Evolutionary conservation across 2,888 invertebrate genomes (phyloP), one percentile per base, ranked within the genome.

Genomic region (Drosophila histrio): DNA sequence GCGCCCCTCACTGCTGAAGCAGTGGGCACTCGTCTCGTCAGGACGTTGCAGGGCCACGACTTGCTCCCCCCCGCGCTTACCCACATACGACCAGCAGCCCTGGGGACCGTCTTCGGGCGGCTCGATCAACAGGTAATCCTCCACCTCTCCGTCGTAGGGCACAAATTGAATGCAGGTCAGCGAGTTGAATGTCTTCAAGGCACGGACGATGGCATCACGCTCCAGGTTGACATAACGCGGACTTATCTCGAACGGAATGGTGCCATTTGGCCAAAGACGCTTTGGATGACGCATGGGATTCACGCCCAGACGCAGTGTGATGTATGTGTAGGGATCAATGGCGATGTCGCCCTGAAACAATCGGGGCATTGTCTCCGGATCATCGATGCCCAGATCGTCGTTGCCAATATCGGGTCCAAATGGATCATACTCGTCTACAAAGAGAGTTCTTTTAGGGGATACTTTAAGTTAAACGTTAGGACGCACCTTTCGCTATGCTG

Each of bases 41-140:
- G 95, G 95, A 0, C 93, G 92, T 88, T 95, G 94, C 38, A 96
- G 91, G 1, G 95, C 95, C 0, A 96, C 93, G 2, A 95, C 93
- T 90, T 96, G 96, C 9, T 94, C 93, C 0, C 96, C 96, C 0
- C 96, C 96, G 38, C 93, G 93, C 77, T 94, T 92, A 0, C 96
- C 96, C 2, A 96, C 95, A 81, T 94, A 95, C 0, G 96, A 96
- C 94, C 95, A 96, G 89, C 96, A 96, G 11, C 96, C 94, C 74
- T 93, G 92, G 0, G 95, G 95, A 72, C 93, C 94, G 77, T 94
- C 93, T 26, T 94, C 93, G 0, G 91, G 91, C 0, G 95, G 95
- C 93, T 94, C 94, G 44, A 95, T 94, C 3, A 94, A 88, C 9
- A 95, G 88, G 77, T 94, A 95, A 79, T 95, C 95, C 62, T 94